Base-by-base conservation (phyloP, 1,140 invertebrate species). In the Drosophila sulfurigaster region DNA sequence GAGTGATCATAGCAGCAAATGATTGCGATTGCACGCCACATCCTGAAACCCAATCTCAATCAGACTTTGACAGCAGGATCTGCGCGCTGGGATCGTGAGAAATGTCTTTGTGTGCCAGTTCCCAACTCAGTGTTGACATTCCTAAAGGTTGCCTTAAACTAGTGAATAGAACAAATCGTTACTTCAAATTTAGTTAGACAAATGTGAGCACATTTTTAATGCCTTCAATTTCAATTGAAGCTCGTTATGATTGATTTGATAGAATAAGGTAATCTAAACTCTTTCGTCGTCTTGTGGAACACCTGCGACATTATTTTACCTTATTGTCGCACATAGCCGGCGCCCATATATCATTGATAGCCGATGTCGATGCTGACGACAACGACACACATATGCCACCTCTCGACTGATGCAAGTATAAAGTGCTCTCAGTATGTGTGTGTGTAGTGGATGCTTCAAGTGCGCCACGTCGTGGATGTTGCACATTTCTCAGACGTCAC, bases 401-500 rank as follows among this genome's bases (percentile, higher is more conserved):
- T 25, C 75, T 72, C 71, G 57, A 76, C 48, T 43, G 72, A 73
- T 59, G 49, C 43, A 30, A 15, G 13, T 63, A 35, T 56, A 57
- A 45, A 25, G 35, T 20, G 51, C 57, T 38, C 20, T 54, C 45
- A 30, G 49, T 72, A 45, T 77, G 43, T 49, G 25, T 38, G 52
- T 72, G 54, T 77, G 60, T 75, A 75, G 60, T 75, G 78, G 41
- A 46, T 81, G 78, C 32, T 49, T 63, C 63, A 77, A 60, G 78
- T 78, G 72, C 59, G 77, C 60, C 77, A 75, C 77, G 80, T 54
- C 70, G 71, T 78, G 69, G 63, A 75, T 83, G 80, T 89, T 88
- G 80, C 83, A 88, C 83, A 88, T 88, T 88, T 89, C 86, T 88
- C 85, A 88, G 86, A 85, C 71, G 81, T 85, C 85, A 85, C 78